Evolutionary conservation across 2,113 vertebrate genomes (phyloP).

Genomic region (Gymnobelideus leadbeateri): DNA sequence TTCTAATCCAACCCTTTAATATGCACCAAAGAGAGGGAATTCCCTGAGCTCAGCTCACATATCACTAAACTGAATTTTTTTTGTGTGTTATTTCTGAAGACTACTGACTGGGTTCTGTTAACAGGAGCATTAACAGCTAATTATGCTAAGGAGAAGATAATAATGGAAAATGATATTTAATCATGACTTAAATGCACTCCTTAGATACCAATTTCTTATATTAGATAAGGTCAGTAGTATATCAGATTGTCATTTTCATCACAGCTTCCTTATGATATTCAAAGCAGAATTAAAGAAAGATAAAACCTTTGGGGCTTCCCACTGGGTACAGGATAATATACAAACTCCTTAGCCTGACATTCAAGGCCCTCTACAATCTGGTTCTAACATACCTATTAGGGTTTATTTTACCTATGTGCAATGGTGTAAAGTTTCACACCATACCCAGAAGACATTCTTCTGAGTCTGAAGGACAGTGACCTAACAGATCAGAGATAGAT

Average conservation of each 20-base stretch:
- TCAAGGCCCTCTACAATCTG: background rate
- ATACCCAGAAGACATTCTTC: background rate
- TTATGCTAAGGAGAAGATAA: constrained; percentile 82
- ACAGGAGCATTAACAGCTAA: constrained; percentile 82
- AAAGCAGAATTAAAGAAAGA: background rate
- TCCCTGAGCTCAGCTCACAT: constrained; percentile 64
- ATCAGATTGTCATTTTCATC: constrained; percentile 74
- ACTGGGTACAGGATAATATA: background rate
- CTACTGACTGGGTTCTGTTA: constrained; percentile 75
- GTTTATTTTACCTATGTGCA: background rate
- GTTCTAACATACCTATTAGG: background rate
- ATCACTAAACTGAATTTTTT: constrained; percentile 74
- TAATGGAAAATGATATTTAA: constrained; percentile 83
- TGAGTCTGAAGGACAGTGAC: background rate
- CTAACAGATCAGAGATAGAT: background rate
- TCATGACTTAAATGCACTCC: constrained; percentile 82
- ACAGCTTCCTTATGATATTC: constrained; percentile 18
- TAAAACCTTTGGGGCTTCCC: background rate
- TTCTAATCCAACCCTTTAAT: constrained; percentile 72
- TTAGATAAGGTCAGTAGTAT: constrained; percentile 78
- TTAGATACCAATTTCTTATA: constrained; percentile 79
- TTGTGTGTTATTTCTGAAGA: constrained; percentile 74
- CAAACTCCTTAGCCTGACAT: background rate
- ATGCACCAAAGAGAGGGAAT: constrained; percentile 69
- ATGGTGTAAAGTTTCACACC: background rate